A percentile compares a stretch with the other conserved stretches of the same genome.
Evolutionary conservation across 2,888 invertebrate genomes (phyloP).

Genomic region (Tyria jacobaeae): DNA sequence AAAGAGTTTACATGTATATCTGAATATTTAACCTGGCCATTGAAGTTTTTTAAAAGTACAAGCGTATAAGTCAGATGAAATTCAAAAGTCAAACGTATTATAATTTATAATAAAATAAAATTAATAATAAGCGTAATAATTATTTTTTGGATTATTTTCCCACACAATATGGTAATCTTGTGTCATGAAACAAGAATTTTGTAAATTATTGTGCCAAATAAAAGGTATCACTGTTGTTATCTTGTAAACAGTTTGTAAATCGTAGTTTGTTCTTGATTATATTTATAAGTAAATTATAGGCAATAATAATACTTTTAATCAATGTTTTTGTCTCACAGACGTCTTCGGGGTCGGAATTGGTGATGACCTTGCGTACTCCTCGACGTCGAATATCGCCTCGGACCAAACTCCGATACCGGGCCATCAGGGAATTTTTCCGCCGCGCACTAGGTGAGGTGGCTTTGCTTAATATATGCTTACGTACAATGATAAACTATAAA

Average conservation of each 20-base stretch:
- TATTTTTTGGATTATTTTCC: slow-evolving; percentile 45
- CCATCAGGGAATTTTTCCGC: slow-evolving; percentile 73
- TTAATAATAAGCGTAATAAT: slow-evolving; percentile 68
- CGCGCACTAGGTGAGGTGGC: slow-evolving; percentile 66
- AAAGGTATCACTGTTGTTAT: background rate
- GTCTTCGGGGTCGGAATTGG: slow-evolving; percentile 48
- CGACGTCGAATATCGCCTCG: slow-evolving; percentile 79
- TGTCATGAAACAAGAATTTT: slow-evolving; percentile 45
- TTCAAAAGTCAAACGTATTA: slow-evolving; percentile 73
- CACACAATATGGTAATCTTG: slow-evolving; percentile 53
- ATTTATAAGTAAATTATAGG: background rate
- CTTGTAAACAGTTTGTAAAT: background rate
- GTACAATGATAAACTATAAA: too few relatives aligned
- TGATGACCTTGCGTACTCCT: slow-evolving; percentile 75
- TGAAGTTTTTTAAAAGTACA: slow-evolving; percentile 22
- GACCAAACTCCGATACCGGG: slow-evolving; percentile 71
- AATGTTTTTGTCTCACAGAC: slow-evolving; percentile 31
- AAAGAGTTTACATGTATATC: slow-evolving; percentile 1
- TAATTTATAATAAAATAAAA: slow-evolving; percentile 61
- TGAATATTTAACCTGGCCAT: slow-evolving; percentile 31
- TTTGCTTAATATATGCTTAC: slow-evolving; percentile 2
- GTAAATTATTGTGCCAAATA: slow-evolving; percentile 31
- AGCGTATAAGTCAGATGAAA: slow-evolving; percentile 62
- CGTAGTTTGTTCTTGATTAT: background rate
- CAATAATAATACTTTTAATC: background rate